Percentiles rank a stretch among this genome's conserved stretches.
phyloP scores from a whole-genome alignment of 2,888 invertebrate genomes.

The Lucinisca nassula region DNA sequence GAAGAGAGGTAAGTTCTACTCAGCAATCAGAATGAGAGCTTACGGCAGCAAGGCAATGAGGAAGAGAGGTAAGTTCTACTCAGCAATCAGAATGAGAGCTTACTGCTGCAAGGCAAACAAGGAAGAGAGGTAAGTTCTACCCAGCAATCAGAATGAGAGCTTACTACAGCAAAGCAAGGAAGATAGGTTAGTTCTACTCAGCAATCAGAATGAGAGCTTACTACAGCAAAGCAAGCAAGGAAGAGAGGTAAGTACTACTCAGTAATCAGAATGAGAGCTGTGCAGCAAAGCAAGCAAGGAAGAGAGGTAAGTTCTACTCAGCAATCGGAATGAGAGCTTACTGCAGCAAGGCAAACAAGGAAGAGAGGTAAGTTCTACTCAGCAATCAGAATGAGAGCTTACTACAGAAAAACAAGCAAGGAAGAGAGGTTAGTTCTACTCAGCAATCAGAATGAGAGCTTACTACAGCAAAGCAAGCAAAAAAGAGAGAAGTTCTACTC shows the following conservation, averaged over 20 bases:
- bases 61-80: constrained; percentile 92
- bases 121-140: too few species aligned
- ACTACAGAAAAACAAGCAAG: constrained; percentile 97
- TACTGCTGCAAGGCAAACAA: too few species aligned
- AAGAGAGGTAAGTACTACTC: constrained; percentile 91
- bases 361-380: constrained; percentile 91
- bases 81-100: too few species aligned
- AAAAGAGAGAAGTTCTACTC: too few species aligned
- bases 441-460: constrained; percentile 96
- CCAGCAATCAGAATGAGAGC: constrained; percentile 97
- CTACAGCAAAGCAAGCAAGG: constrained; percentile 97
- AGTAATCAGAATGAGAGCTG: too few species aligned
- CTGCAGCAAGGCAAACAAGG: too few species aligned
- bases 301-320: too few species aligned
- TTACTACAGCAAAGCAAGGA: constrained; percentile 98
- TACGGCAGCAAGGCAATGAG: constrained; percentile 98
- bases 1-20: constrained; percentile 92
- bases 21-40: constrained; percentile 96
- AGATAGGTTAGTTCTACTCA: constrained; percentile 96
- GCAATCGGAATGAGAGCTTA: constrained; percentile 98
- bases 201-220: constrained; percentile 98
- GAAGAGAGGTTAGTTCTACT: constrained; percentile 97
- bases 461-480: constrained; percentile 97
- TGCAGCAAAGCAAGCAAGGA: too few species aligned
- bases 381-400: constrained; percentile 97